Evolutionary conservation across 35 echinoderm and acorn worm genomes (phyloP), one percentile per base, ranked within the genome.

Genomic region (Stichopus chloronotus): DNA sequence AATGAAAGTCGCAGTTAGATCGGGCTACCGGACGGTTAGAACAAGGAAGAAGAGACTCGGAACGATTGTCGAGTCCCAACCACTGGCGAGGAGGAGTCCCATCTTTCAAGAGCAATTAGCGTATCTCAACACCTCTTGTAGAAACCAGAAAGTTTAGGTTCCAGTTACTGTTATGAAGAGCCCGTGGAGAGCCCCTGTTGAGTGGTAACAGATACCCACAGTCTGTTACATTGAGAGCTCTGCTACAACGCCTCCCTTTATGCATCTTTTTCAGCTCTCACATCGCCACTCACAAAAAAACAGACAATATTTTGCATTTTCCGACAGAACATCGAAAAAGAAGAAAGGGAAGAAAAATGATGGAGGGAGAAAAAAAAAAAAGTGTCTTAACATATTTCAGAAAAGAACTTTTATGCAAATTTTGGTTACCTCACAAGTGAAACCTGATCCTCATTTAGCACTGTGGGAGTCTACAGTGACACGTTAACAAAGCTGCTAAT

Each of bases 111-210:
- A 85, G 82, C 82, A 85, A 85, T 85, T 85, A 85, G 55, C 82
- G 16, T 17, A 59, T 85, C 82, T 85, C 82, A 85, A 85, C 55
- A 85, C 82, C 57, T 58, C 82, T 85, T 59, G 57, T 59, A 4
- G 82, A 85, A 85, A 85, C 82, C 16, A 85, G 55, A 85, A 85
- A 85, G 82, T 85, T 85, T 56, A 58, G 82, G 82, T 58, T 85
- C 82, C 57, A 23, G 82, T 85, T 85, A 85, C 82, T 85, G 82
- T 85, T 85, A 20, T 85, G 82, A 85, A 85, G 82, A 85, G 82
- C 82, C 82, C 24, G 82, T 85, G 82, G 57, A 85, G 82, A 85
- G 57, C 82, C 82, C 82, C 82, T 22, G 82, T n/a, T 85, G 57
- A 85, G 82, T 85, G 82, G 82, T 85, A 85, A 85, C 56, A 56